Evolutionary conservation across 1,140 invertebrate genomes (phyloP).

Genomic region (Eriocheir sinensis): DNA sequence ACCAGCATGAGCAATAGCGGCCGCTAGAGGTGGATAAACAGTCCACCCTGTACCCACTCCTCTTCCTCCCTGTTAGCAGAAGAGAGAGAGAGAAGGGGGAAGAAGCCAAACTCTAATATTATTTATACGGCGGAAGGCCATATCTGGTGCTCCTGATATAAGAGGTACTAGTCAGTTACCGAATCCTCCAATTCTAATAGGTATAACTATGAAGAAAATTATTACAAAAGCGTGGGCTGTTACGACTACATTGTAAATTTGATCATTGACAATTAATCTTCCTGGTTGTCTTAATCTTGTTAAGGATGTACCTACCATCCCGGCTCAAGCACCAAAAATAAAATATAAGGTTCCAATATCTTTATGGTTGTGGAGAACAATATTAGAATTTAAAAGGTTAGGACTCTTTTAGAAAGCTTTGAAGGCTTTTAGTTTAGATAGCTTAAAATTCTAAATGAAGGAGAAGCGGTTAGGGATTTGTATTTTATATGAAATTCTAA

Average conservation of each 20-base stretch:
- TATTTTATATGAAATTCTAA: background rate
- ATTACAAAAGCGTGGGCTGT: slow-evolving; percentile 83
- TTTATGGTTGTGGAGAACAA: too few species aligned
- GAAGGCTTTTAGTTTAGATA: too few species aligned
- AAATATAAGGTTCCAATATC: too few species aligned
- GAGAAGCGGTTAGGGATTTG: background rate
- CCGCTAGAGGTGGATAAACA: slow-evolving; percentile 81
- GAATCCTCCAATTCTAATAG: slow-evolving; percentile 49
- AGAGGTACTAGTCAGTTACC: slow-evolving; percentile 60
- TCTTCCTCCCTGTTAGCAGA: slow-evolving; percentile 81
- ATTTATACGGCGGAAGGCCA: slow-evolving; percentile 64
- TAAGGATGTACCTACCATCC: too few species aligned
- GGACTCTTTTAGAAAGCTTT: too few species aligned
- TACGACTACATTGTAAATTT: background rate
- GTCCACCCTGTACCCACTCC: slow-evolving; percentile 85
- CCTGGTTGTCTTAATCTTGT: background rate
- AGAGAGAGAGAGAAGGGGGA: background rate
- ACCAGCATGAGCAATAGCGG: slow-evolving; percentile 78
- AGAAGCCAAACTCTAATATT: slow-evolving; percentile 67
- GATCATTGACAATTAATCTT: background rate
- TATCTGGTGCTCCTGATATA: slow-evolving; percentile 60
- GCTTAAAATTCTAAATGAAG: background rate
- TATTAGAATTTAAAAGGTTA: background rate
- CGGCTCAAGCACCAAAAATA: too few species aligned
- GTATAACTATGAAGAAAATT: slow-evolving; percentile 86